Evolutionary conservation across 2,113 vertebrate genomes (phyloP), one percentile per base, ranked within the genome.

Genomic region (Triplophysa siluroides): DNA sequence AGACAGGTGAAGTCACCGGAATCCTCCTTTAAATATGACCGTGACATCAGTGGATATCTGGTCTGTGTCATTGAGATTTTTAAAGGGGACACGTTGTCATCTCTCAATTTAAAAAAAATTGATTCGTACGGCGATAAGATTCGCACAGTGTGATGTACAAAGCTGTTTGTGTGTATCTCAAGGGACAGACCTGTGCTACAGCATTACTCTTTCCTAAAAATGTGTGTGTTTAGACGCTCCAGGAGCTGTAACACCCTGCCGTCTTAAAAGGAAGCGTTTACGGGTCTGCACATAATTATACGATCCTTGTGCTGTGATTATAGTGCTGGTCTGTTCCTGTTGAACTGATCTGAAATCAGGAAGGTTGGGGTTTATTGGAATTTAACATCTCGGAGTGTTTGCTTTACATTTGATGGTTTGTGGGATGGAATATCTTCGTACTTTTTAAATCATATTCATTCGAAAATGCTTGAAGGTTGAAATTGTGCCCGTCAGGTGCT

Each of bases 201-300:
- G 69, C 26, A 5, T 24, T 45, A 84, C 87, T 88, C 86, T 87
- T 81, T 86, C 81, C 54, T 47, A 45, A 76, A 54, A n/a, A 18
- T 50, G 54, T 62, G 54, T 10, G 26, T 73, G 60, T 56, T 80
- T 66, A 83, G 88, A 81, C 88, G 71, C 91, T 87, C 84, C 87
- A 85, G 26, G 54, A 68, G 43, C 86, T 87, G 84, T 79, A 86
- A 68, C 83, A 76, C 80, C 78, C 88, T 73, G 43, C 83, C 80
- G 68, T 2, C 80, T 91, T 82, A 87, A 90, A 88, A 4, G 87
- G 78, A 82, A 88, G 90, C 83, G 89, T 91, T 90, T 90, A 87
- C 89, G 87, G 86, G 84, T 83, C 86, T 82, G 77, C 89, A 89
- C 86, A 86, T 90, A 91, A 92, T 92, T 89, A 91, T 88, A 88